These are phyloP conservation scores for Aphelocoma californica DNA, from an alignment of 2,797 vertebrate species.

Conservation along the genomic window DNA sequence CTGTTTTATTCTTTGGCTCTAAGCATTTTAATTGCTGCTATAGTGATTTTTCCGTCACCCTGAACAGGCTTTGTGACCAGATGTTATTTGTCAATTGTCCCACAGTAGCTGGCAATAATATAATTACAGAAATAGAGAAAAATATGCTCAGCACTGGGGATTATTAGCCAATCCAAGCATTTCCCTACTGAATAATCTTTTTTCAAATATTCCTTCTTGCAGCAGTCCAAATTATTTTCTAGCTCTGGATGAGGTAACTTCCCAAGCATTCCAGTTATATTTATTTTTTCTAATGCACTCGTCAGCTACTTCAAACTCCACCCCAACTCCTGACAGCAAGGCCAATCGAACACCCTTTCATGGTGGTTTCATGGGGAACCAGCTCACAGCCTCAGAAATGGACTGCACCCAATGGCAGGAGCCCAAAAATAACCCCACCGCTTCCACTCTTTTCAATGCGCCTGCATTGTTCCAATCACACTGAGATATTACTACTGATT, in stretches of 20 bases:
- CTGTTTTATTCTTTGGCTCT: not conserved
- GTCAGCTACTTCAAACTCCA: slow-evolving; percentile 56
- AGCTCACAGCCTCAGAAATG: slow-evolving; percentile 27
- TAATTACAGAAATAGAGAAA: slow-evolving; percentile 29
- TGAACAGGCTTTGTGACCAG: slow-evolving; percentile 19
- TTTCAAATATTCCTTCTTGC: slow-evolving; percentile 17
- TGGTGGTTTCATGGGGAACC: slow-evolving; percentile 36
- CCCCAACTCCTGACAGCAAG: slow-evolving; percentile 19
- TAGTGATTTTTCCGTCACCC: not conserved
- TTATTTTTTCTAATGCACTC: slow-evolving; percentile 66
- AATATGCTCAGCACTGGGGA: not conserved
- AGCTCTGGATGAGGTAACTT: slow-evolving; percentile 47
- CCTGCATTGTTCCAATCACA: slow-evolving; percentile 21
- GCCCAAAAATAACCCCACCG: slow-evolving; percentile 43
- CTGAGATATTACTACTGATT: slow-evolving; percentile 45
- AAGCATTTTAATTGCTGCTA: slow-evolving; percentile 9
- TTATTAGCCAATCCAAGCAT: slow-evolving; percentile 27
- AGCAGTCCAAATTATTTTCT: slow-evolving; percentile 43
- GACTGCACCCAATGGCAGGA: slow-evolving; percentile 53
- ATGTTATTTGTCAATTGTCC: slow-evolving; percentile 61
- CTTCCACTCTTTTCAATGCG: slow-evolving; percentile 26
- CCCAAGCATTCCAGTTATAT: slow-evolving; percentile 52
- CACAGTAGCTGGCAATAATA: slow-evolving; percentile 47
- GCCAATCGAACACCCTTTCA: slow-evolving; percentile 24
- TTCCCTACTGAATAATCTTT: slow-evolving; percentile 32